These are phyloP conservation scores for Dendroctonus valens DNA, from an alignment of 1,140 invertebrate genomes.

Conservation along the genomic window DNA sequence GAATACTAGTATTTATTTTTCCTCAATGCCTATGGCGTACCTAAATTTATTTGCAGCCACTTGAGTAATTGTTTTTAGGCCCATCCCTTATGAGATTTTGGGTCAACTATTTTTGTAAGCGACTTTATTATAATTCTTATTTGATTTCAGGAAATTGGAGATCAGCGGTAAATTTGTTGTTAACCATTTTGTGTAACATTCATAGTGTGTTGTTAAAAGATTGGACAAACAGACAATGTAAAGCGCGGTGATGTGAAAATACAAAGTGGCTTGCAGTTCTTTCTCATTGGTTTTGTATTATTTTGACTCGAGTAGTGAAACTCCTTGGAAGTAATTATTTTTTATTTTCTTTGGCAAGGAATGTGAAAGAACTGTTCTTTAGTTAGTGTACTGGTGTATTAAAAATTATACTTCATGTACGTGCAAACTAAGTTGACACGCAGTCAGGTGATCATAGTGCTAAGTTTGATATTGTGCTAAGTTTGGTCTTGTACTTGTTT, in stretches of 20 bases:
- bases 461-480: slow-evolving; percentile 23
- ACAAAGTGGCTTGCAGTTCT: slow-evolving; percentile 42
- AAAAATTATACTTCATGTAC: background rate
- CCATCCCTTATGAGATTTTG: slow-evolving; percentile 10
- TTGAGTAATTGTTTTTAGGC: background rate
- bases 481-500: slow-evolving; percentile 23
- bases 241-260: slow-evolving; percentile 33
- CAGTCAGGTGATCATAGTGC: slow-evolving; percentile 28
- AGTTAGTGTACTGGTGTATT: slow-evolving; percentile 41
- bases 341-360: slow-evolving; percentile 16
- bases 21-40: no score
- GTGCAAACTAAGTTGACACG: slow-evolving; percentile 12
- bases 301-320: slow-evolving; percentile 26
- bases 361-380: slow-evolving; percentile 45
- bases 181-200: slow-evolving; percentile 23
- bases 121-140: slow-evolving; percentile 10
- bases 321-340: background rate
- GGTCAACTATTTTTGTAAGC: slow-evolving; percentile 1
- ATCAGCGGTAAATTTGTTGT: slow-evolving; percentile 39
- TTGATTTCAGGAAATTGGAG: slow-evolving; percentile 48
- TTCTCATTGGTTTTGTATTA: slow-evolving; percentile 40
- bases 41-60: slow-evolving; percentile 1
- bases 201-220: slow-evolving; percentile 29
- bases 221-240: slow-evolving; percentile 19
- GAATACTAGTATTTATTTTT: no score